Evolutionary conservation across 2,113 vertebrate genomes (phyloP).

Genomic region (Canis aureus): DNA sequence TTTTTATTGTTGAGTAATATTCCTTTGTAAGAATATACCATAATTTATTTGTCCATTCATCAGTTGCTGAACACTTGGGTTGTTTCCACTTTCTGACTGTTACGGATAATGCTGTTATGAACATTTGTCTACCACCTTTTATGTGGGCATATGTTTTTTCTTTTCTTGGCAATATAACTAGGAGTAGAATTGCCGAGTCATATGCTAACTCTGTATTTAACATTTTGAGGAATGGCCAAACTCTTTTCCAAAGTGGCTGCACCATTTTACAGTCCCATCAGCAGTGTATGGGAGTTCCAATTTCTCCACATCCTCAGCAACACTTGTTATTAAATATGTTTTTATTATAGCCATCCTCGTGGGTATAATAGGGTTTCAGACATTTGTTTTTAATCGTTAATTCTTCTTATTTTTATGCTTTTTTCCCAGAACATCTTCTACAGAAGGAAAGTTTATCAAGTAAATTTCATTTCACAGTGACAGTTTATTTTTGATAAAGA

Average conservation of each 20-base stretch:
- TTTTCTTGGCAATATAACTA: not conserved
- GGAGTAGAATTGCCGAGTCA: not conserved
- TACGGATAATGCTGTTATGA: not conserved
- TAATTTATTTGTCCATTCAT: not conserved
- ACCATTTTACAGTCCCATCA: not conserved
- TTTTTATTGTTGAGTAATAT: slow-evolving; percentile 15
- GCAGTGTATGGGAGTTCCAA: not conserved
- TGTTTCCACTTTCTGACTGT: not conserved
- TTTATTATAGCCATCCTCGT: not conserved
- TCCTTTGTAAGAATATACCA: not conserved
- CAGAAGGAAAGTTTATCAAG: not conserved
- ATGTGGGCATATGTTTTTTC: not conserved
- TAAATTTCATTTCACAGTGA: not conserved
- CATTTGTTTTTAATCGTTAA: not conserved
- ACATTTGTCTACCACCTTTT: not conserved
- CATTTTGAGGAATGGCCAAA: not conserved
- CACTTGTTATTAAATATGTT: not conserved
- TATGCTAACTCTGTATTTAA: not conserved
- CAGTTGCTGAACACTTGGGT: not conserved
- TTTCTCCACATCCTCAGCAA: not conserved
- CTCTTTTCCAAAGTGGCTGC: not conserved
- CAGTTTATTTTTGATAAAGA: not conserved
- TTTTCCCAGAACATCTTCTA: not conserved
- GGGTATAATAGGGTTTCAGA: not conserved
- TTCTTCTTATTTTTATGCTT: not conserved